Evolutionary conservation across 2,888 invertebrate genomes (phyloP), one percentile per base, ranked within the genome.

Genomic region (Terebella lapidaria): DNA sequence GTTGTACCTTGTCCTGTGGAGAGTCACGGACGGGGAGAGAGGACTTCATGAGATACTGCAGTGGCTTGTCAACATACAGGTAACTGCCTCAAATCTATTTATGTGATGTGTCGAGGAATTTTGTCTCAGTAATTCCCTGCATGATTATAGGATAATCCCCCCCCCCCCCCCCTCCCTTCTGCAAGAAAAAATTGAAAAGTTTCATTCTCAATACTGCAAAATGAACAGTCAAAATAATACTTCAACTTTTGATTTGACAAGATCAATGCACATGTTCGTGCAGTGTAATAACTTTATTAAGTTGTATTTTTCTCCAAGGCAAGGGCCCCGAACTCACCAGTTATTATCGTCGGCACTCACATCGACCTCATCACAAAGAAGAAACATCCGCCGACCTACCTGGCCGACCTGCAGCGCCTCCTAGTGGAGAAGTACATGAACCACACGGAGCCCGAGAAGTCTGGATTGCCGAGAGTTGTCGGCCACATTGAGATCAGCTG

Each of bases 11-110:
- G 96, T 97, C 1, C 87, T 96, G 2, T 99, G 97, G 96, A 87
- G 89, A 70, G 57, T 95, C 57, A 89, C 89, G 0, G 95, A 96
- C 72, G 97, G 97, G 0, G 87, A 92, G 74, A 86, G 86, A 69
- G 97, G 95, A 0, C 86, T 99, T 18, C 88, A 89, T 20, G 91
- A 91, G 70, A 91, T 99, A 27, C 85, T 93, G 47, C 90, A 93
- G 73, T 99, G 97, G 97, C 85, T 99, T 46, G 90, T 93, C n/a
- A 93, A 92, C 72, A 93, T 94, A 70, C 91, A 91, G 86, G 90
- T 83, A 61, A 5, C n/a, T n/a, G n/a, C 42, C 42, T 10, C 24
- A 45, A n/a, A 28, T 35, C 5, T 35, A 42, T 25, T 58, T n/a
- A n/a, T n/a, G n/a, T n/a, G n/a, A n/a, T n/a, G n/a, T n/a, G n/a